Evolutionary conservation across 2,888 invertebrate species (phyloP), one percentile per base, ranked within the genome.

Genomic region (Ametastegia equiseti): DNA sequence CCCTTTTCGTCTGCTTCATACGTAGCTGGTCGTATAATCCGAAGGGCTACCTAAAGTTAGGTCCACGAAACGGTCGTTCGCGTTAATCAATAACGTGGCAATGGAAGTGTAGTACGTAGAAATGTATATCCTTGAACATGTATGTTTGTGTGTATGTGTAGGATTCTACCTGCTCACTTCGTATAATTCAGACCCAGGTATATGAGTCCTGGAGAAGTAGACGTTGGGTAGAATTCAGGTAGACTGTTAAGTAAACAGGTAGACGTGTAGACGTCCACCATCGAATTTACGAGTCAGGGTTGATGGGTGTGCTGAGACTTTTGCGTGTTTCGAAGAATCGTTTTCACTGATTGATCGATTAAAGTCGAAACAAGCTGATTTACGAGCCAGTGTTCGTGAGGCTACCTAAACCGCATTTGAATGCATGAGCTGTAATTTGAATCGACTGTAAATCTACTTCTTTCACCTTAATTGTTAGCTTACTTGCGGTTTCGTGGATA

Each of bases 21-120:
- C 36, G 45, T 45, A 9, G 45, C n/a, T n/a, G n/a, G 45, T n/a
- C 27, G 69, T 73, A n/a, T n/a, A 50, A 75, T 75, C 54, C n/a
- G n/a, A 33, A 50, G 33, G 45, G 75, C n/a, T n/a, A n/a, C n/a
- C 54, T 50, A 13, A 75, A 50, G 33, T 75, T 45, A 54, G 75
- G 19, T 75, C 75, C 36, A 36, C 54, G 45, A n/a, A 75, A 33
- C 27, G 54, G 50, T 75, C 54, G 73, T 75, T 50, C 33, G 19
- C 30, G 75, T 54, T 75, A 75, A 75, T 75, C 50, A 54, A 36
- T 50, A 75, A 15, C 19, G 50, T 54, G 33, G 36, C 75, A 45
- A 30, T 71, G 47, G 45, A 27, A 47, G 33, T 67, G 65, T 67
- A 23, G 65, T 30, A 60, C 60, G 30, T 13, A 27, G 30, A 9